phyloP scores from a whole-genome alignment of 2,888 invertebrate genomes.

The Drosophila nigricruria region DNA sequence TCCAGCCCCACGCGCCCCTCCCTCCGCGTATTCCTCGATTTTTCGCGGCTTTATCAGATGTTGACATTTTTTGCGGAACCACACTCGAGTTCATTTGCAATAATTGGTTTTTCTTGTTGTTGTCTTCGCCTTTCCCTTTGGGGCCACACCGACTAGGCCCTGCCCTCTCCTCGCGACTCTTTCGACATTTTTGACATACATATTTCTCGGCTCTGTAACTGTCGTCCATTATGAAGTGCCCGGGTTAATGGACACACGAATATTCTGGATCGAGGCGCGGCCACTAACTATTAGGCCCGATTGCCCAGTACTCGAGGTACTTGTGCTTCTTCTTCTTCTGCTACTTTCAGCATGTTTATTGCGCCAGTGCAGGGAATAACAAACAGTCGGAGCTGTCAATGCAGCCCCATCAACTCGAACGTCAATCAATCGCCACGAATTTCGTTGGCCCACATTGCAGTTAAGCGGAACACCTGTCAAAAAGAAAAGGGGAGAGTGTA shows the following conservation, averaged over 20 bases:
- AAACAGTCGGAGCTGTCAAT: conserved; percentile 58
- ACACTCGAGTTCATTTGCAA: conserved; percentile 84
- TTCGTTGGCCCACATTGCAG: conserved; percentile 29
- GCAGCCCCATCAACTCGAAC: conserved; percentile 4
- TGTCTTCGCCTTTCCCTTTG: conserved; percentile 40
- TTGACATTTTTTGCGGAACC: conserved; percentile 77
- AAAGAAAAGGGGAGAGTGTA: conserved; percentile 5
- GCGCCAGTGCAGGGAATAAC: conserved; percentile 50
- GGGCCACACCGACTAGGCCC: conserved; percentile 4
- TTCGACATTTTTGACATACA: conserved; percentile 72
- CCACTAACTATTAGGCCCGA: conserved; percentile 6
- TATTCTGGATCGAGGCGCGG: conserved; percentile 25
- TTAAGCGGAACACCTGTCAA: conserved; percentile 33
- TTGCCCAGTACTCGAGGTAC: conserved; percentile 14
- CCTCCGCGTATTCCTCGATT: conserved; percentile 20
- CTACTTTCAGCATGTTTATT: conserved; percentile 23
- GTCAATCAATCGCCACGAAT: conserved; percentile 43
- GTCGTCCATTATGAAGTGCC: conserved; percentile 53
- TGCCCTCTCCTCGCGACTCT: neutral
- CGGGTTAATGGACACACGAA: conserved; percentile 57
- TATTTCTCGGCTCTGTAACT: conserved; percentile 56
- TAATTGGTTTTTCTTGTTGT: conserved; percentile 85
- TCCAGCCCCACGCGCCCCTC: conserved; percentile 14
- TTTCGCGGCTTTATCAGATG: conserved; percentile 61
- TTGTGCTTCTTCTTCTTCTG: neutral